Evolutionary conservation across 2,888 invertebrate genomes (phyloP).

Genomic region (Alviniconcha strummeri): DNA sequence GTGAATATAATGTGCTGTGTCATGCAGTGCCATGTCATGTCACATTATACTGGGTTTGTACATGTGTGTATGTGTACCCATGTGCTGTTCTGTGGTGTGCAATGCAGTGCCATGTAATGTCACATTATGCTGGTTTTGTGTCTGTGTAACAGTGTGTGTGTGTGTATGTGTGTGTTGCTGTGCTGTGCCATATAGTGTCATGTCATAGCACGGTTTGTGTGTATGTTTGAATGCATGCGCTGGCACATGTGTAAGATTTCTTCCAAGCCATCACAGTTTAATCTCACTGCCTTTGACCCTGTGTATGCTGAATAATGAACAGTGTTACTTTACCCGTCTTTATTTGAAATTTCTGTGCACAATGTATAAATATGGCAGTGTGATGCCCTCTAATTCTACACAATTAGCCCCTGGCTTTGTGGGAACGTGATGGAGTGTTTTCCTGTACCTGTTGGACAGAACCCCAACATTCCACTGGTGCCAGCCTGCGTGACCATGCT

Average conservation of each 20-base stretch:
- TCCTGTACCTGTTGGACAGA: not conserved
- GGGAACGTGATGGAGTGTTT: not conserved
- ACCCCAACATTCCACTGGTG: slow-evolving; percentile 42
- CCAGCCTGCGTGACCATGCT: slow-evolving; percentile 65
- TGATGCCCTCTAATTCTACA: not conserved
- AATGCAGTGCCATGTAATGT: no score
- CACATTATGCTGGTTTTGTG: not conserved
- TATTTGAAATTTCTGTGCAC: not conserved
- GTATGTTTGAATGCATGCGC: no score
- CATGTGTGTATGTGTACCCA: not conserved
- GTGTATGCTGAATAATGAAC: not conserved
- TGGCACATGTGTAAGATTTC: no score
- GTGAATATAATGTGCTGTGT: not conserved
- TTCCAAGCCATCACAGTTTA: no score
- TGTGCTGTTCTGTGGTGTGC: no score
- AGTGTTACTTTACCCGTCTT: not conserved
- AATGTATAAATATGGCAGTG: not conserved
- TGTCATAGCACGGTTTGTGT: no score
- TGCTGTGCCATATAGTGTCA: no score
- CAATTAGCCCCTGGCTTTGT: not conserved
- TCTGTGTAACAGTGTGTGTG: not conserved
- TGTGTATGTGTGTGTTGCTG: no score
- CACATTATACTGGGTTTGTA: not conserved
- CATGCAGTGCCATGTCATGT: not conserved
- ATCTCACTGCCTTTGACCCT: no score